Evolutionary conservation across 2,113 vertebrate species (phyloP).

Genomic region (Grallaria varia): DNA sequence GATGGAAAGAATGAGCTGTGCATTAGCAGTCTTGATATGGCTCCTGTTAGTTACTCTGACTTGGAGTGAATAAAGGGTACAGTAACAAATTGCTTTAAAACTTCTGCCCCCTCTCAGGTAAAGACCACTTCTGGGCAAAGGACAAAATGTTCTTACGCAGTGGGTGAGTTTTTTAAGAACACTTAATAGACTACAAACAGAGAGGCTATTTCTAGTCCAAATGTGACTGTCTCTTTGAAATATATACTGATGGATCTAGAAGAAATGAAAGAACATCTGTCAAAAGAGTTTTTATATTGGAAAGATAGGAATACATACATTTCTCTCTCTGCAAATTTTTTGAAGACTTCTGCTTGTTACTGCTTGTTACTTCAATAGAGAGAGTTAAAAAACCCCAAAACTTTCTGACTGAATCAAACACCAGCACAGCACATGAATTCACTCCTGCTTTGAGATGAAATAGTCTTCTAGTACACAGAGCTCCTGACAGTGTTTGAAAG

Average conservation of each 20-base stretch:
- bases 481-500: neutral
- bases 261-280: neutral
- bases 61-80: neutral
- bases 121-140: neutral
- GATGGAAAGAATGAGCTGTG: neutral
- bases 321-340: neutral
- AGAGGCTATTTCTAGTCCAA: neutral
- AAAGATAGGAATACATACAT: neutral
- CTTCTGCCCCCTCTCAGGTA: neutral
- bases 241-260: neutral
- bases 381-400: neutral
- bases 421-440: neutral
- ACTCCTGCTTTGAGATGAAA: neutral
- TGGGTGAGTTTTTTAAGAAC: neutral
- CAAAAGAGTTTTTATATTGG: neutral
- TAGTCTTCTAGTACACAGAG: neutral
- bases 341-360: neutral
- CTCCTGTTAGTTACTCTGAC: neutral
- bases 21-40: neutral
- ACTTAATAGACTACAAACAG: neutral
- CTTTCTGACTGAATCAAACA: neutral
- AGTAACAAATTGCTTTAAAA: neutral
- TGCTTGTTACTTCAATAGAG: neutral
- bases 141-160: neutral
- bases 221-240: neutral